Evolutionary conservation across 2,797 vertebrate genomes (phyloP), one percentile per base, ranked within the genome.

Genomic region (Falco concolor): DNA sequence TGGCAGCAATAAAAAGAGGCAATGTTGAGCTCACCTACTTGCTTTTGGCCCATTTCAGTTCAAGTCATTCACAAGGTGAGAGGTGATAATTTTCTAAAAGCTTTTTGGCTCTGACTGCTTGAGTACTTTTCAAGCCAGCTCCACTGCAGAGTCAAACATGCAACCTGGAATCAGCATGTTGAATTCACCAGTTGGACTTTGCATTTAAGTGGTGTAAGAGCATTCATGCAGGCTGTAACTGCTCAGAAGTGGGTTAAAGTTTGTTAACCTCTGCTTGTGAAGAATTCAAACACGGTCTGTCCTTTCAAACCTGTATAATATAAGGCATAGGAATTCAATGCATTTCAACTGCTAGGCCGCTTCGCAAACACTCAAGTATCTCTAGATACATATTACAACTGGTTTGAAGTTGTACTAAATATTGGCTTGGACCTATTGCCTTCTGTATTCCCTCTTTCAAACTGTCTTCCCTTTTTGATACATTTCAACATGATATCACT

Each of bases 361-460:
- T 21, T 59, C 38, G n/a, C 8, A 28, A 16, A 38, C 36, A n/a
- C 16, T n/a, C 7, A 9, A 49, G 34, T 12, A 3, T 34, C n/a
- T 65, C 25, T n/a, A 36, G 53, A 34, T 15, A 63, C 0, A 0
- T 50, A 34, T 12, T 42, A 32, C 34, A 59, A 8, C 5, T 8
- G 10, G 2, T 53, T 42, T 73, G 60, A 72, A 75, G 28, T 12
- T 45, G 13, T n/a, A 49, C 6, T 78, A 32, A 78, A 52, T 56
- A 27, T 9, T 21, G 32, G 47, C 59, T 54, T 69, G 54, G 4
- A 70, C 1, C 30, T 30, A 57, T 1, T 44, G 42, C 13, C 14
- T 65, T 56, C 65, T 65, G 15, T 25, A 40, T 27, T 76, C 8
- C 25, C 28, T 70, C 80, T 84, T 74, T 18, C 22, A 67, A 63